These are phyloP conservation scores for Corvus hawaiiensis DNA, from an alignment of 2,113 vertebrate species.

Conservation along the genomic window DNA sequence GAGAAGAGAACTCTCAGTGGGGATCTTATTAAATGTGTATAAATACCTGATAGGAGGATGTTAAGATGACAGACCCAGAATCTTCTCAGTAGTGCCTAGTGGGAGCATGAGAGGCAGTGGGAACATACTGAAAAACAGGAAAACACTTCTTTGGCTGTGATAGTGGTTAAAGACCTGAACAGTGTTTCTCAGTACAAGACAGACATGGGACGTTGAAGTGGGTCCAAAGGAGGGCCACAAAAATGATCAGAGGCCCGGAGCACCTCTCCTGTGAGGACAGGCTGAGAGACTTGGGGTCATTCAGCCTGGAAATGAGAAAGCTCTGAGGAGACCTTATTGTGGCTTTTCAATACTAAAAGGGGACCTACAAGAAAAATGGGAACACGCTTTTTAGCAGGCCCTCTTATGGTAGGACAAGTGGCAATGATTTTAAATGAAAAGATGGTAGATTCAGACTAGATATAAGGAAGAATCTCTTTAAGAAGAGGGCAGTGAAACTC, in stretches of 20 bases:
- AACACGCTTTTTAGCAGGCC: neutral
- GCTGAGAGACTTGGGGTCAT: neutral
- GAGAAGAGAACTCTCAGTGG: neutral
- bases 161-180: neutral
- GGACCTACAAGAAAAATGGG: neutral
- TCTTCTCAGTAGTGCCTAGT: neutral
- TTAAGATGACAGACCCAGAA: neutral
- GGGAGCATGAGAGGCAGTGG: neutral
- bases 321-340: neutral
- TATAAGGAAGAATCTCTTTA: neutral
- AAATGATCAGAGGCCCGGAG: neutral
- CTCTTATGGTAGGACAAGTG: neutral
- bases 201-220: rapidly evolving
- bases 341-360: neutral
- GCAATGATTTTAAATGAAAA: neutral
- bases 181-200: neutral
- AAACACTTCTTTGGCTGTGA: neutral
- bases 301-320: neutral
- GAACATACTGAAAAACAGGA: neutral
- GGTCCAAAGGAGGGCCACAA: neutral
- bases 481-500: neutral
- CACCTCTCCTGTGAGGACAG: neutral
- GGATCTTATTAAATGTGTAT: neutral
- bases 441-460: too few relatives aligned
- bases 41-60: neutral